Conservation (phyloP, 1,140 invertebrate genomes). For the Colletes latitarsis region DNA sequence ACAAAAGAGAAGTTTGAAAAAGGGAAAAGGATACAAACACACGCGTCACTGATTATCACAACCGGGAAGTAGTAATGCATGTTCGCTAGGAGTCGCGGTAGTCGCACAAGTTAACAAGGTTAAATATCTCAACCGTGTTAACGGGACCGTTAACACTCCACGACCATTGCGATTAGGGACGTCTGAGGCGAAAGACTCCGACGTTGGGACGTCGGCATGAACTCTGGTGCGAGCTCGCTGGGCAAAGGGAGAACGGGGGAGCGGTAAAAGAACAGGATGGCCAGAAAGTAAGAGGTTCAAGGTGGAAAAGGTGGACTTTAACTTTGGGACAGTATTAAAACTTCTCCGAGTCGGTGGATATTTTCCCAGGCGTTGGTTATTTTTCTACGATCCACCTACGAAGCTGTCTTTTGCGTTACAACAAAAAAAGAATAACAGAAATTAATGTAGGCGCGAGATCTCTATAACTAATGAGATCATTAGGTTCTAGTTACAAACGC, state of each 20-base stretch:
- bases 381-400: slow-evolving; percentile 1
- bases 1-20: neutral
- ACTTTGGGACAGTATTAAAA: slow-evolving; percentile 61
- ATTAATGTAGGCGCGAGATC: neutral
- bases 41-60: slow-evolving; percentile 14
- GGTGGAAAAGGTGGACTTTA: slow-evolving; percentile 61
- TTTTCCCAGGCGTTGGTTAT: slow-evolving; percentile 24
- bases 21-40: neutral
- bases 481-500: no score
- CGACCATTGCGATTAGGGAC: slow-evolving; percentile 81
- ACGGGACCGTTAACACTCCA: slow-evolving; percentile 81
- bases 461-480: neutral
- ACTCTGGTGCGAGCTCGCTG: slow-evolving; percentile 17
- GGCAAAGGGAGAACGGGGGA: slow-evolving; percentile 28
- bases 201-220: slow-evolving; percentile 29
- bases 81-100: slow-evolving; percentile 59
- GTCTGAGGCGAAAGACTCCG: slow-evolving; percentile 67
- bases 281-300: slow-evolving; percentile 60
- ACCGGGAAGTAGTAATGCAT: slow-evolving; percentile 60
- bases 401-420: neutral
- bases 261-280: slow-evolving; percentile 2
- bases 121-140: slow-evolving; percentile 81
- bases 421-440: neutral
- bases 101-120: slow-evolving; percentile 79
- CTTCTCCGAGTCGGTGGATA: slow-evolving; percentile 47